Percentiles rank a stretch among this genome's conserved stretches.
Evolutionary conservation across 2,797 vertebrate species (phyloP).

Genomic region (Synanceia verrucosa): DNA sequence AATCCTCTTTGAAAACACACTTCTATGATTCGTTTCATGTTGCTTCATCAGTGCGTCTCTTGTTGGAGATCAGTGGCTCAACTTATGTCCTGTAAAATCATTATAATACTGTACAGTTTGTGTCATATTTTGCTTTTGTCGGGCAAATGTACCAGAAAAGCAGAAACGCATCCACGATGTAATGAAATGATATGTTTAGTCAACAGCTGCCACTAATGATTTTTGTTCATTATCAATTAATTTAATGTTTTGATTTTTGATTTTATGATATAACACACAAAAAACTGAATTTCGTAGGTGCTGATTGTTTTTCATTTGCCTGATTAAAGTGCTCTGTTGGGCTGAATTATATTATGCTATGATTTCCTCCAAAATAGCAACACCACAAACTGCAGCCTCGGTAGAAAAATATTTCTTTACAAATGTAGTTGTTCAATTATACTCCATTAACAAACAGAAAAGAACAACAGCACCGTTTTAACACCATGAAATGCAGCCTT

Average conservation of each 20-base stretch:
- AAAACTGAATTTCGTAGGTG: too few relatives aligned
- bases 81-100: slow-evolving; percentile 52
- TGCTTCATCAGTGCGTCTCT: slow-evolving; percentile 38
- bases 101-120: slow-evolving; percentile 5
- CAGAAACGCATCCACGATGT: background rate
- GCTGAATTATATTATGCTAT: too few relatives aligned
- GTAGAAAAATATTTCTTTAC: too few relatives aligned
- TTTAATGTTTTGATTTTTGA: background rate
- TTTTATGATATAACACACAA: too few relatives aligned
- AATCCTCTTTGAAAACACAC: slow-evolving; percentile 45
- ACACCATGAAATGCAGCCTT: too few relatives aligned
- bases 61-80: slow-evolving; percentile 49
- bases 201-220: background rate
- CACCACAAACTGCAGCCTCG: too few relatives aligned
- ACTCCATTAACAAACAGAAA: too few relatives aligned
- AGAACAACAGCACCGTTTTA: too few relatives aligned
- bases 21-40: slow-evolving; percentile 49
- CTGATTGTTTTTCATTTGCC: too few relatives aligned
- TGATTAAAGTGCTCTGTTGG: too few relatives aligned
- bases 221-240: background rate
- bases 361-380: too few relatives aligned
- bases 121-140: slow-evolving; percentile 32
- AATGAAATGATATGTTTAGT: background rate
- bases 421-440: too few relatives aligned
- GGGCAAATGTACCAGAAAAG: slow-evolving; percentile 20